Conservation (phyloP, 2,888 invertebrate genomes). For the Epirrhoe tristata region DNA sequence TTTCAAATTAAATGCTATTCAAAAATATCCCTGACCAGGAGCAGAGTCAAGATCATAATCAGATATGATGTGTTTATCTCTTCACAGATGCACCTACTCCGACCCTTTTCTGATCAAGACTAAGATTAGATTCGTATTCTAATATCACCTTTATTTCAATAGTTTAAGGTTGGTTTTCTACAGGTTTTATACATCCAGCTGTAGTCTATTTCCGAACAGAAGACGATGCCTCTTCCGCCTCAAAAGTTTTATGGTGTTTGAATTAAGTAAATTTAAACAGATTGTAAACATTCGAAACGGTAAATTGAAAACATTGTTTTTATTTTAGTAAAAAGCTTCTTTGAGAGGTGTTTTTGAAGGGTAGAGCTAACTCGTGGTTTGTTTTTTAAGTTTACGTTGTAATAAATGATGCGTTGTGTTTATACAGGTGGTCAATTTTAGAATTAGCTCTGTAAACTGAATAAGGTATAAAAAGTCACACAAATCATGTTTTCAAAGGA, state of each 20-base stretch:
- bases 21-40: background rate
- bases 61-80: background rate
- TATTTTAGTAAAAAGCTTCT: slow-evolving; percentile 17
- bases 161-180: slow-evolving; percentile 30
- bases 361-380: slow-evolving; percentile 19
- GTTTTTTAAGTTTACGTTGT: slow-evolving; percentile 15
- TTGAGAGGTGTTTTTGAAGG: slow-evolving; percentile 14
- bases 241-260: slow-evolving; percentile 54
- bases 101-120: slow-evolving; percentile 12
- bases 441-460: background rate
- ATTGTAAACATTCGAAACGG: slow-evolving; percentile 39
- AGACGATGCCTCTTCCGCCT: slow-evolving; percentile 63
- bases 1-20: background rate
- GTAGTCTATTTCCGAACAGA: slow-evolving; percentile 69
- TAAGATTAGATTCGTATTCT: background rate
- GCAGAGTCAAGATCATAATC: background rate
- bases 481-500: too few relatives aligned
- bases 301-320: slow-evolving; percentile 21
- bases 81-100: background rate
- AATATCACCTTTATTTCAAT: slow-evolving; percentile 10
- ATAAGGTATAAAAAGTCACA: too few relatives aligned
- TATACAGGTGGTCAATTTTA: slow-evolving; percentile 15
- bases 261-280: slow-evolving; percentile 44
- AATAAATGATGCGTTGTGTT: slow-evolving; percentile 3
- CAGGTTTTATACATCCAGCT: slow-evolving; percentile 52